phyloP scores from a whole-genome alignment of 2,113 vertebrate species.

The Emydocephalus ijimae region DNA sequence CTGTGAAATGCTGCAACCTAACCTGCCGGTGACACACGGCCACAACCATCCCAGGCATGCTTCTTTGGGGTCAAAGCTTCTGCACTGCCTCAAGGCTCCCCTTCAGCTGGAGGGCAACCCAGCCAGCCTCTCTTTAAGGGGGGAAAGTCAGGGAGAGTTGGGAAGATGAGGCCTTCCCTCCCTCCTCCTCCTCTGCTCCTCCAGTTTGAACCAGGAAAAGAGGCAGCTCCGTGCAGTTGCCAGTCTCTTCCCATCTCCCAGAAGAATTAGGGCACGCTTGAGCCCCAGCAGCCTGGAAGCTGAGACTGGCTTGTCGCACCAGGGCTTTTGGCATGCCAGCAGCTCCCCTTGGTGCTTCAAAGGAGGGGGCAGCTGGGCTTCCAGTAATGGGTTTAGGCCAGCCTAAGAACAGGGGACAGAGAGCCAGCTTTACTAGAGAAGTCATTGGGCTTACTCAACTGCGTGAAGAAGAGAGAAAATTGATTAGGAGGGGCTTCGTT shows the following conservation, averaged over 20 bases:
- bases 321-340: background rate
- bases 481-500: background rate
- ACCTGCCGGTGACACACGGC: background rate
- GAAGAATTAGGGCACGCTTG: background rate
- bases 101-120: background rate
- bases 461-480: background rate
- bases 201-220: background rate
- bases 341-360: background rate
- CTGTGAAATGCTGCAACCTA: fast-evolving
- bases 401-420: background rate
- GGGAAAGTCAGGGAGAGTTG: background rate
- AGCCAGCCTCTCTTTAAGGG: background rate
- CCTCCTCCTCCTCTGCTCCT: background rate
- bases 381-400: background rate
- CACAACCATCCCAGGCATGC: background rate
- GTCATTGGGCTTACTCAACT: background rate
- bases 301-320: background rate
- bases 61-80: conserved; percentile 7
- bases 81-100: background rate
- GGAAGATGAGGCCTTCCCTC: background rate
- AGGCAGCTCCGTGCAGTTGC: too few species aligned
- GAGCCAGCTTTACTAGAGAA: background rate
- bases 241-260: background rate
- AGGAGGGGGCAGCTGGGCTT: background rate
- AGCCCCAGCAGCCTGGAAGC: background rate